These are phyloP conservation scores for Timandra comae DNA, from an alignment of 2,888 invertebrate genomes.

Conservation along the genomic window DNA sequence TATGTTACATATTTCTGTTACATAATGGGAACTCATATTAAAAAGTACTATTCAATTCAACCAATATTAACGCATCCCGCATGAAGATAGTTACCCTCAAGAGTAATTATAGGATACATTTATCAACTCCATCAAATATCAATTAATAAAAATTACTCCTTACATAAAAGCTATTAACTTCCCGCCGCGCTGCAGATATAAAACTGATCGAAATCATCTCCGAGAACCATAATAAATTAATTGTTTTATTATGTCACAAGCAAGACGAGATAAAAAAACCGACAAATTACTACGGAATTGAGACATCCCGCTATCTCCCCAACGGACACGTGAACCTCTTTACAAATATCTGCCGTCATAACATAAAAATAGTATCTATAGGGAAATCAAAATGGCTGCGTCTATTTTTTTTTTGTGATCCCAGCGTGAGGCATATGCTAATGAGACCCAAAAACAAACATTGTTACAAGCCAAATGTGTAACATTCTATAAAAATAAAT, in stretches of 20 bases:
- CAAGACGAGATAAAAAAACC: conserved; percentile 60
- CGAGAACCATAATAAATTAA: conserved; percentile 66
- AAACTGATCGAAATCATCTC: conserved; percentile 68
- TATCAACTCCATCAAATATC: conserved; percentile 55
- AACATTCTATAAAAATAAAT: conserved; percentile 76
- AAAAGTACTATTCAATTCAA: neutral
- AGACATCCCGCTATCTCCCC: conserved; percentile 71
- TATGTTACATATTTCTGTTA: neutral
- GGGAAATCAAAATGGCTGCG: conserved; percentile 57
- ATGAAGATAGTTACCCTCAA: conserved; percentile 15
- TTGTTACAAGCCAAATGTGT: conserved; percentile 74
- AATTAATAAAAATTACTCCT: conserved; percentile 72
- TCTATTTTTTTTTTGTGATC: conserved; percentile 50
- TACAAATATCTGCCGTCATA: conserved; percentile 52
- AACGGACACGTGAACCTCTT: conserved; percentile 55
- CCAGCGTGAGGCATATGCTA: conserved; percentile 71
- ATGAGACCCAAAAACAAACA: conserved; percentile 75
- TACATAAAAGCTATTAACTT: conserved; percentile 67
- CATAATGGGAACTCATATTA: neutral
- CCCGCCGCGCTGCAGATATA: conserved; percentile 61
- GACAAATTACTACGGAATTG: conserved; percentile 68
- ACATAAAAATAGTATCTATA: conserved; percentile 58
- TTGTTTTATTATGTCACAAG: conserved; percentile 72
- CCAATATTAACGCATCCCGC: neutral
- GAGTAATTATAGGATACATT: conserved; percentile 21